Conservation (phyloP, 2,888 invertebrate species). For the Aporophyla lueneburgensis region DNA sequence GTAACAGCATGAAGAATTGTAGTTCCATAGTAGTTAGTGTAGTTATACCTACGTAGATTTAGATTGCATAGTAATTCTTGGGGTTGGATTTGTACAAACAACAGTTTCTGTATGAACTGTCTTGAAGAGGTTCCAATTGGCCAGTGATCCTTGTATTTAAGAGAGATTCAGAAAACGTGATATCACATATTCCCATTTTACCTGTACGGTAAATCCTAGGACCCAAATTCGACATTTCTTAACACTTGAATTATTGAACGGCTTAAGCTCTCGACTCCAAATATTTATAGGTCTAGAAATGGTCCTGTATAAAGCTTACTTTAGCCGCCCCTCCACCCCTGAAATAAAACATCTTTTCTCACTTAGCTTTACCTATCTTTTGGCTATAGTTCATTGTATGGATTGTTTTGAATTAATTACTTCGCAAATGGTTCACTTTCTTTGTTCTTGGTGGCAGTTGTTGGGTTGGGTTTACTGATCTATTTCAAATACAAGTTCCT, state of each 20-base stretch:
- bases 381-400: constrained; percentile 16
- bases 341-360: constrained; percentile 39
- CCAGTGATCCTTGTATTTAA: constrained; percentile 22
- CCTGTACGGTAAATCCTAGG: constrained; percentile 21
- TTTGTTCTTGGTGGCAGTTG: constrained; percentile 43
- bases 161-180: constrained; percentile 15
- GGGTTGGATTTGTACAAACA: background rate
- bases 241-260: constrained; percentile 56
- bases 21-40: background rate
- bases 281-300: constrained; percentile 45
- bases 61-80: background rate
- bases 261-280: constrained; percentile 51
- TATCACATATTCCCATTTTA: constrained; percentile 30
- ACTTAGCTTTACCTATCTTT: constrained; percentile 42
- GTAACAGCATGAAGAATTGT: constrained; percentile 20
- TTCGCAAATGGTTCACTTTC: constrained; percentile 29
- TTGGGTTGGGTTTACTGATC: constrained; percentile 41
- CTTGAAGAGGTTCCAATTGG: constrained; percentile 3
- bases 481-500: constrained; percentile 18
- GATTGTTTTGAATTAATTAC: constrained; percentile 20
- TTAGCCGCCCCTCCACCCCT: constrained; percentile 23
- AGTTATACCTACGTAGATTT: background rate
- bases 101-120: background rate
- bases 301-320: constrained; percentile 41
- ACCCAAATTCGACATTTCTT: constrained; percentile 45